phyloP scores from a whole-genome alignment of 1,140 invertebrate genomes.

The Semibalanus balanoides region DNA sequence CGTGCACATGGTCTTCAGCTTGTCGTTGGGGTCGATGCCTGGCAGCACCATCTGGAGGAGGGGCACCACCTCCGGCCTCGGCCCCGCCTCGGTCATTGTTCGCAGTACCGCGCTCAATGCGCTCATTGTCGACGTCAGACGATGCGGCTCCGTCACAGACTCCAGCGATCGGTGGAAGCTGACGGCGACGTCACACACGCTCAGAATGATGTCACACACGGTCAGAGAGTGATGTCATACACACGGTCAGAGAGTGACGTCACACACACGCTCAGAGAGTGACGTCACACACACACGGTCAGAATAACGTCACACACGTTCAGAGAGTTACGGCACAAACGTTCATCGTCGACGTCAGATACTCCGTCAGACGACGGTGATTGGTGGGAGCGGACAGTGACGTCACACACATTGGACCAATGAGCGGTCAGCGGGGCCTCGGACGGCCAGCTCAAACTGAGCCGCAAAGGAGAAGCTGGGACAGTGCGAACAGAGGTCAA shows the following conservation, averaged over 20 bases:
- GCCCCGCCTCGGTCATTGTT: constrained; percentile 50
- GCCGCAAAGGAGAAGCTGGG: too few species aligned
- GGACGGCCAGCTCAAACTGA: too few species aligned
- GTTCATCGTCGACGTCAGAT: too few species aligned
- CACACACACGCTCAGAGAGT: too few species aligned
- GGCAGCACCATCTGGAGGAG: constrained; percentile 62
- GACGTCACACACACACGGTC: too few species aligned
- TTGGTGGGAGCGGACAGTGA: too few species aligned
- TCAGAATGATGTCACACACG: neutral
- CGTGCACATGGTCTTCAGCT: constrained; percentile 62
- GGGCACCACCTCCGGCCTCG: constrained; percentile 62
- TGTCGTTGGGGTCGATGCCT: constrained; percentile 82
- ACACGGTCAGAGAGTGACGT: constrained; percentile 7
- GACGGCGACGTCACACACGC: constrained; percentile 10
- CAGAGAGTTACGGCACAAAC: too few species aligned
- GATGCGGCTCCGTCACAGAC: constrained; percentile 71
- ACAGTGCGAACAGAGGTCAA: too few species aligned
- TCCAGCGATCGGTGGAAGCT: constrained; percentile 60
- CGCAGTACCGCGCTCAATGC: constrained; percentile 54
- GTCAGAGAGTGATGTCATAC: neutral
- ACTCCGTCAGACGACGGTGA: too few species aligned
- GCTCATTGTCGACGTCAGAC: constrained; percentile 61
- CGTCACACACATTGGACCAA: too few species aligned
- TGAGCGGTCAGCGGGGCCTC: too few species aligned
- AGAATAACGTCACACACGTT: too few species aligned